Percentiles rank a stretch among this genome's conserved stretches.
phyloP scores from a whole-genome alignment of 53 echinoderm and acorn worm genomes.

The Antedon mediterranea region DNA sequence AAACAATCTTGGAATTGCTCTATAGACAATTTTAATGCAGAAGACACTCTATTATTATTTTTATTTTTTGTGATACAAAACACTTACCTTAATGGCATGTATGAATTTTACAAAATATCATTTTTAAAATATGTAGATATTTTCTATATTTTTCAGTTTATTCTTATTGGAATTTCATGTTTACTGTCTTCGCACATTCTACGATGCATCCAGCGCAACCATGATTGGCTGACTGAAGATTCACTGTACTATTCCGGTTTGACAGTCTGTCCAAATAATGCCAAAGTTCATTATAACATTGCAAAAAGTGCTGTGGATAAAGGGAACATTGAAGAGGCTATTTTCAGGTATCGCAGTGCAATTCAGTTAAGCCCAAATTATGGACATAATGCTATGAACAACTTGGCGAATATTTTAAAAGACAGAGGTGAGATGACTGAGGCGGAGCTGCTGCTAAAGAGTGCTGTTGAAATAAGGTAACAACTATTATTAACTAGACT shows the following conservation, averaged over 20 bases:
- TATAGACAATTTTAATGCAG: too few species aligned
- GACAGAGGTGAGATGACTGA: slow-evolving; percentile 32
- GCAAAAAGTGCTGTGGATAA: slow-evolving; percentile 64
- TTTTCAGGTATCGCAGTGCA: slow-evolving; percentile 65
- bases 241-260: slow-evolving; percentile 53
- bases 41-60: too few species aligned
- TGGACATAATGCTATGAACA: slow-evolving; percentile 89
- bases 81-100: too few species aligned
- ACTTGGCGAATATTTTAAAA: slow-evolving; percentile 68
- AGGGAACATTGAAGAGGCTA: slow-evolving; percentile 38
- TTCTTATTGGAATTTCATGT: slow-evolving; percentile 18
- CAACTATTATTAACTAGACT: too few species aligned
- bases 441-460: slow-evolving; percentile 42
- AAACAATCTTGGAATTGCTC: too few species aligned
- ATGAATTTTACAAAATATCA: too few species aligned
- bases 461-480: slow-evolving; percentile 56
- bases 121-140: too few species aligned
- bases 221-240: slow-evolving; percentile 56
- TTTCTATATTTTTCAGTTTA: slow-evolving; percentile 15
- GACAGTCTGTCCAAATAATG: slow-evolving; percentile 70
- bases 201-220: slow-evolving; percentile 47
- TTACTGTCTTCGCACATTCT: slow-evolving; percentile 27
- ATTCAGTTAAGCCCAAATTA: slow-evolving; percentile 46
- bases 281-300: slow-evolving; percentile 95
- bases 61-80: too few species aligned